phyloP scores from a whole-genome alignment of 2,797 vertebrate species.

The Epinephelus coioides region DNA sequence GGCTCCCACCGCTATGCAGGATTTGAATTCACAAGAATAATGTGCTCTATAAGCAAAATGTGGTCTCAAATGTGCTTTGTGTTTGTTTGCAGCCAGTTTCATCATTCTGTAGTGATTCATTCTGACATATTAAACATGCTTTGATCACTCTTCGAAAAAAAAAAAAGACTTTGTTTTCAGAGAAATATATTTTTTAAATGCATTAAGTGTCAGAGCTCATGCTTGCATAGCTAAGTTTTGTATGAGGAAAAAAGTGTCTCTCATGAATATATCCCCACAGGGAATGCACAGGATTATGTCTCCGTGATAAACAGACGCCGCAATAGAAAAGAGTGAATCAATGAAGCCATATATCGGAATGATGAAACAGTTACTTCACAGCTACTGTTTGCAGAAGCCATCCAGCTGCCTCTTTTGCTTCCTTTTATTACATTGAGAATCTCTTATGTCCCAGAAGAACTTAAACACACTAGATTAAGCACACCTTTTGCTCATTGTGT shows the following conservation, averaged over 20 bases:
- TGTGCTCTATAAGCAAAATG: constrained; percentile 69
- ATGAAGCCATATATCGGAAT: constrained; percentile 60
- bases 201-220: constrained; percentile 47
- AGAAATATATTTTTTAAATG: constrained; percentile 36
- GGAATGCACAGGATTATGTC: constrained; percentile 45
- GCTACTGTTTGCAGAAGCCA: constrained; percentile 41
- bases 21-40: constrained; percentile 58
- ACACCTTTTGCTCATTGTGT: constrained; percentile 25
- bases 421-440: constrained; percentile 29
- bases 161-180: constrained; percentile 42
- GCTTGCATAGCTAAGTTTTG: constrained; percentile 52
- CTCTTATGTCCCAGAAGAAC: constrained; percentile 17
- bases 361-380: constrained; percentile 65
- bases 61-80: constrained; percentile 50
- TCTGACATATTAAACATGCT: constrained; percentile 70
- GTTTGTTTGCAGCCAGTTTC: constrained; percentile 79
- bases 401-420: constrained; percentile 33
- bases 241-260: constrained; percentile 38
- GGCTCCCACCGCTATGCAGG: constrained; percentile 44
- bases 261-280: constrained; percentile 58
- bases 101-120: constrained; percentile 65
- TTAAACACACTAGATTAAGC: constrained; percentile 35
- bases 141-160: constrained; percentile 67
- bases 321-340: constrained; percentile 55
- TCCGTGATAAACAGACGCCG: constrained; percentile 61